Conservation (phyloP, 2,113 vertebrate species). For the Nyctibius bracteatus region DNA sequence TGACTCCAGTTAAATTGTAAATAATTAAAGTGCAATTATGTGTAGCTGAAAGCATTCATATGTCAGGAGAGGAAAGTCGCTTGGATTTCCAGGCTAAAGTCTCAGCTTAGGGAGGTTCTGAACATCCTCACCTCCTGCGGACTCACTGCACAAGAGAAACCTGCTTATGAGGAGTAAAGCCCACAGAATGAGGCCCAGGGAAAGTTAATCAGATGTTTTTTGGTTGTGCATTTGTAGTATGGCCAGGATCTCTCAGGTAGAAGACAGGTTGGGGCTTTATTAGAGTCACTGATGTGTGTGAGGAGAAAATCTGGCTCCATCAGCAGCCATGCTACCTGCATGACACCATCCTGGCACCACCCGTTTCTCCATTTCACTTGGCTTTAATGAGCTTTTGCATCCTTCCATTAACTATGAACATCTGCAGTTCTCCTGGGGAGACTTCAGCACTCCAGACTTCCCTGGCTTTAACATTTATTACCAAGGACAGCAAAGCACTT, state of each 20-base stretch:
- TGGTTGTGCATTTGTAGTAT: background rate
- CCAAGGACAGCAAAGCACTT: background rate
- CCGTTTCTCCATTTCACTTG: background rate
- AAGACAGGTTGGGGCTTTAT: background rate
- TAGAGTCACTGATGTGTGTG: background rate
- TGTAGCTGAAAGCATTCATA: background rate
- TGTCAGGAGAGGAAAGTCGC: background rate
- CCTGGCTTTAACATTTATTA: background rate
- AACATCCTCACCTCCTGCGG: background rate
- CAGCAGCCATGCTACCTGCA: background rate
- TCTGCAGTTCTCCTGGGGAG: background rate
- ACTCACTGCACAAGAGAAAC: background rate
- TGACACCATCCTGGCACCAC: fast-evolving
- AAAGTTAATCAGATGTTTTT: background rate
- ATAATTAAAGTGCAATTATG: background rate
- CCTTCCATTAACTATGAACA: background rate
- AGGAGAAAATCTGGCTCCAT: background rate
- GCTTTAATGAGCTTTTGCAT: background rate
- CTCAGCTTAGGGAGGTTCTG: background rate
- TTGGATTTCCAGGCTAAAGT: background rate
- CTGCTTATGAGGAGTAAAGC: background rate
- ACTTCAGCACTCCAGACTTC: background rate
- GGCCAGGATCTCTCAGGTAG: background rate
- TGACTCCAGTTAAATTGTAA: background rate
- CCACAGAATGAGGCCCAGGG: background rate